Evolutionary conservation across 64 coral and sea anemone species (phyloP).

Genomic region (Montipora sp.): DNA sequence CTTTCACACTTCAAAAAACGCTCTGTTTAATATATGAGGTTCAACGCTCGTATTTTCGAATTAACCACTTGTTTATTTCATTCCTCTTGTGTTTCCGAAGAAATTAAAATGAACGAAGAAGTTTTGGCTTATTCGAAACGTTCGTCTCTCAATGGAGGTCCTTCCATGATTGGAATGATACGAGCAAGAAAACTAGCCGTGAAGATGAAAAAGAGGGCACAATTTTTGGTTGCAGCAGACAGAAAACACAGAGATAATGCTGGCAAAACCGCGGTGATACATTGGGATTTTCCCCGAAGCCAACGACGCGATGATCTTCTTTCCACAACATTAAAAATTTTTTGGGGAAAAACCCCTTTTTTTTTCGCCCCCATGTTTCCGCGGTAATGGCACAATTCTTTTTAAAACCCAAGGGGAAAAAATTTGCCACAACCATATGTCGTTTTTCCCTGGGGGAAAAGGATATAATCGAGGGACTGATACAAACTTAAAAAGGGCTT

Average conservation of each 20-base stretch:
- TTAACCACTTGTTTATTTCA: neutral
- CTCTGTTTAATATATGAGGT: slow-evolving; percentile 20
- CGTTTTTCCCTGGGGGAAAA: no score
- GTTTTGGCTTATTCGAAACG: slow-evolving; percentile 47
- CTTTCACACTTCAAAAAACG: slow-evolving; percentile 4
- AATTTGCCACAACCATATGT: no score
- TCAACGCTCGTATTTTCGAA: neutral
- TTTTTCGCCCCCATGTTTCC: no score
- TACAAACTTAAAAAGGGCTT: no score
- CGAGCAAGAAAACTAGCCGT: slow-evolving; percentile 90
- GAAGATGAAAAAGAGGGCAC: slow-evolving; percentile 92
- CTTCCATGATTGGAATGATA: slow-evolving; percentile 96
- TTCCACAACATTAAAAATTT: neutral
- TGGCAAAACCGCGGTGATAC: slow-evolving; percentile 75
- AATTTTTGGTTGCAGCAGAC: slow-evolving; percentile 86
- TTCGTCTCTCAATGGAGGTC: slow-evolving; percentile 69
- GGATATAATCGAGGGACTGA: no score
- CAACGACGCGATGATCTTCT: slow-evolving; percentile 55
- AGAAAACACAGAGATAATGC: slow-evolving; percentile 76
- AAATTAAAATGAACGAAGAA: slow-evolving; percentile 44
- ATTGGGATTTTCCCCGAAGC: slow-evolving; percentile 81
- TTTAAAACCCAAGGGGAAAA: no score
- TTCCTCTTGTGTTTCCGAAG: neutral
- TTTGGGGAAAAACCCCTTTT: no score
- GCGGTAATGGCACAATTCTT: no score